Evolutionary conservation across 2,797 vertebrate species (phyloP).

Genomic region (Natrix natrix): DNA sequence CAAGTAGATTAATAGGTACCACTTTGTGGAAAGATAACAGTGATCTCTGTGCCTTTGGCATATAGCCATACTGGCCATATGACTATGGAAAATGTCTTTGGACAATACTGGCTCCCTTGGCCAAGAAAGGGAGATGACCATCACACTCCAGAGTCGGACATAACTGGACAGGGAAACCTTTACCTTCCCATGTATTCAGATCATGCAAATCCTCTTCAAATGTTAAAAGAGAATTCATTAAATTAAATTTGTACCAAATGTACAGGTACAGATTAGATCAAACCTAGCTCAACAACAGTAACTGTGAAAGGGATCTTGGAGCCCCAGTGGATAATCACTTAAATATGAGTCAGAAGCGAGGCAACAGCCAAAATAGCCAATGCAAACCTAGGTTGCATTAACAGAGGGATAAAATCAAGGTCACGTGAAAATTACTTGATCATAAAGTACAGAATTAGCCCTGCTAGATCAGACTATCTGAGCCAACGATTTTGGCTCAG

Average conservation of each 20-base stretch:
- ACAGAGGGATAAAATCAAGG: not conserved
- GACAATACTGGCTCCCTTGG: not conserved
- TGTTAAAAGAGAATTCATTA: not conserved
- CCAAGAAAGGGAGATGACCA: not conserved
- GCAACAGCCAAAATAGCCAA: not conserved
- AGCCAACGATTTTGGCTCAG: not conserved
- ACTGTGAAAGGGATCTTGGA: not conserved
- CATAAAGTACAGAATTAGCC: not conserved
- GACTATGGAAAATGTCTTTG: not conserved
- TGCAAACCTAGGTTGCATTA: not conserved
- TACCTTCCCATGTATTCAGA: not conserved
- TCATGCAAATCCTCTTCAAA: not conserved
- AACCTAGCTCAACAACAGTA: not conserved
- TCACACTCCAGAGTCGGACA: not conserved
- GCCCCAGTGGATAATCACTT: not conserved
- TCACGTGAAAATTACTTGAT: not conserved
- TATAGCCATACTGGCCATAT: not conserved
- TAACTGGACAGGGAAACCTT: not conserved
- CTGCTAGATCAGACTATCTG: not conserved
- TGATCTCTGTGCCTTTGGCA: not conserved
- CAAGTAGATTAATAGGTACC: not conserved
- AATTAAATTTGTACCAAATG: not conserved
- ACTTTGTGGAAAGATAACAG: not conserved
- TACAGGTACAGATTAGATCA: not conserved
- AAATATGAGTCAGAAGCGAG: not conserved